These are phyloP conservation scores for Taphrorychus bicolor DNA, from an alignment of 2,888 invertebrate genomes.

Conservation along the genomic window DNA sequence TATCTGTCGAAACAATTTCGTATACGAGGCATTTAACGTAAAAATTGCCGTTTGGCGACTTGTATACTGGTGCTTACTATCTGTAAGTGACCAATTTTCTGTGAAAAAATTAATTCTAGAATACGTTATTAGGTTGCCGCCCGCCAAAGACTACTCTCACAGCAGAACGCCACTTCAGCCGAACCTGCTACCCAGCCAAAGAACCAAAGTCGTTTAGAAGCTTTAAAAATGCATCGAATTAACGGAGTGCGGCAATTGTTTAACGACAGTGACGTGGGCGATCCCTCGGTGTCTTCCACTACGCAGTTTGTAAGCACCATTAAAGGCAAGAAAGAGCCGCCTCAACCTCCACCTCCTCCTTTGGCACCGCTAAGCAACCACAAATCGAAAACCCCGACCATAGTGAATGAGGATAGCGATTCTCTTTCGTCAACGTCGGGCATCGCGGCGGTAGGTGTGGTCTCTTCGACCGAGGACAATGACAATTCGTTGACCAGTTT, in stretches of 20 bases:
- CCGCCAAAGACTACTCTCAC: conserved; percentile 68
- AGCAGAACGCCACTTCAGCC: conserved; percentile 53
- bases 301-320: conserved; percentile 52
- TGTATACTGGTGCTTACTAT: not conserved
- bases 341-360: conserved; percentile 62
- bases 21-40: too few relatives aligned
- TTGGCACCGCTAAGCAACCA: conserved; percentile 58
- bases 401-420: conserved; percentile 60
- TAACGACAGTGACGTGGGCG: conserved; percentile 56
- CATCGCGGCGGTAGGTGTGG: conserved; percentile 54
- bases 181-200: conserved; percentile 41
- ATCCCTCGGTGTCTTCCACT: conserved; percentile 57
- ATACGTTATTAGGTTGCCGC: conserved; percentile 74
- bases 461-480: conserved; percentile 62
- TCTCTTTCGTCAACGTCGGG: conserved; percentile 64
- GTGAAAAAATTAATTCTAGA: not conserved
- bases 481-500: conserved; percentile 69
- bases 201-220: conserved; percentile 52
- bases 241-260: conserved; percentile 59
- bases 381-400: conserved; percentile 46
- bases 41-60: too few relatives aligned
- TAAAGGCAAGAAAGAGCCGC: conserved; percentile 59
- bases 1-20: too few relatives aligned
- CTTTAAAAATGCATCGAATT: conserved; percentile 52
- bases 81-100: not conserved